Percentiles rank a stretch among this genome's conserved stretches.
These are phyloP conservation scores for Auanema sp. DNA, from an alignment of 2,888 invertebrate species.

Conservation along the genomic window DNA sequence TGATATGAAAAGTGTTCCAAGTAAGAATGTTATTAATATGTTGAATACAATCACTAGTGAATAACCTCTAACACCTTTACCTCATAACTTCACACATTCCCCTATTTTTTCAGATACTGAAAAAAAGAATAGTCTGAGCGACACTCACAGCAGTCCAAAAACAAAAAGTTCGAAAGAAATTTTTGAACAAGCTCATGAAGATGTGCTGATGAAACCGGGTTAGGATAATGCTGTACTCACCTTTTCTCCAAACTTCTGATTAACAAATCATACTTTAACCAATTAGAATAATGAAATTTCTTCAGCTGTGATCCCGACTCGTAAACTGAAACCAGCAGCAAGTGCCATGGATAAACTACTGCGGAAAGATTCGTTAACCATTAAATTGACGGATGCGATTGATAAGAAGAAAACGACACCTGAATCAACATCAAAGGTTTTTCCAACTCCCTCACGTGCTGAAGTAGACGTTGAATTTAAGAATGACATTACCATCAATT, in stretches of 20 bases:
- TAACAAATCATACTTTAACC: neutral
- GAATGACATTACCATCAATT: too few species aligned
- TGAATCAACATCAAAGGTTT: slow-evolving; percentile 1
- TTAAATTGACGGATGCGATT: slow-evolving; percentile 16
- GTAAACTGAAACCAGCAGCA: slow-evolving; percentile 20
- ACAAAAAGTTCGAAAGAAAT: slow-evolving; percentile 7
- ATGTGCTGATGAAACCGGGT: slow-evolving; percentile 21
- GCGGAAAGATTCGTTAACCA: slow-evolving; percentile 9
- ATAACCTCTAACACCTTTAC: neutral
- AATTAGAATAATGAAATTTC: neutral
- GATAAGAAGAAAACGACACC: slow-evolving; percentile 12
- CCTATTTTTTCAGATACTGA: neutral
- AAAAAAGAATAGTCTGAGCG: neutral
- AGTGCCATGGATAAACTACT: slow-evolving; percentile 25
- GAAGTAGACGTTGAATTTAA: too few species aligned
- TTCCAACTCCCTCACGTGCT: too few species aligned
- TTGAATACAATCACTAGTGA: neutral
- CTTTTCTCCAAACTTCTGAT: neutral
- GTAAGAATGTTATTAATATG: neutral
- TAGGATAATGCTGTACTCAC: neutral
- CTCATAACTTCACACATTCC: neutral
- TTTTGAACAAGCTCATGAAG: slow-evolving; percentile 9
- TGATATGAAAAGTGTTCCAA: neutral
- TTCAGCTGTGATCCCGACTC: slow-evolving; percentile 23
- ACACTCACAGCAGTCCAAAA: neutral